Evolutionary conservation across 2,797 vertebrate species (phyloP), one percentile per base, ranked within the genome.

Genomic region (Lagocephalus sceleratus): DNA sequence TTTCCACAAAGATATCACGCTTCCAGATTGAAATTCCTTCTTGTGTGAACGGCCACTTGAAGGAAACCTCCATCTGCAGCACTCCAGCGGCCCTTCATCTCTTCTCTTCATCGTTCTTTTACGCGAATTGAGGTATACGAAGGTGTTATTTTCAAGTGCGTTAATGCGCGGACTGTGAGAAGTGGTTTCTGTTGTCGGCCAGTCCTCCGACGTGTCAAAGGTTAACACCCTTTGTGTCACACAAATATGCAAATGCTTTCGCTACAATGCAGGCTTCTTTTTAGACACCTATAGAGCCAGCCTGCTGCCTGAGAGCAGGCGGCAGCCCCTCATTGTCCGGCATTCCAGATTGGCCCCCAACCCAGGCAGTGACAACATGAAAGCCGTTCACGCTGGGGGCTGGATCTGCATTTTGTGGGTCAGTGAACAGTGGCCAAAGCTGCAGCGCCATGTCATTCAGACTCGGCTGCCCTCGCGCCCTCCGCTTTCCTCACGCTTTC

Each of bases 401-500:
- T 79, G 88, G 79, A 78, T 60, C 56, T 54, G 83, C 59, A 84
- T 88, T 91, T 88, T 87, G 80, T 81, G 91, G 90, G 90, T 92
- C 91, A 91, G 60, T 67, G 86, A 88, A 70, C 83, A 86, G 77
- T 41, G 63, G 82, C 81, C 56, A 48, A 73, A 63, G 81, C 83
- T 78, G 84, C 84, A 81, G 81, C 71, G 73, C 70, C 74, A 32
- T 84, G 87, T 86, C 88, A 89, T 90, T 88, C 86, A 88, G 71
- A 68, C 51, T 43, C 32, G 21, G 47, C 29, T 57, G 46, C 60
- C 71, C 52, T 60, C 59, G 60, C 62, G 25, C 71, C 59, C 66
- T 7, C 63, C 45, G 26, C 82, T 65, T 62, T 73, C 70, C 85
- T 82, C 50, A 68, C 75, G 81, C 72, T 83, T 87, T 82, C 81